Conservation (phyloP, 2,113 vertebrate genomes). For the Oryzias melastigma region DNA sequence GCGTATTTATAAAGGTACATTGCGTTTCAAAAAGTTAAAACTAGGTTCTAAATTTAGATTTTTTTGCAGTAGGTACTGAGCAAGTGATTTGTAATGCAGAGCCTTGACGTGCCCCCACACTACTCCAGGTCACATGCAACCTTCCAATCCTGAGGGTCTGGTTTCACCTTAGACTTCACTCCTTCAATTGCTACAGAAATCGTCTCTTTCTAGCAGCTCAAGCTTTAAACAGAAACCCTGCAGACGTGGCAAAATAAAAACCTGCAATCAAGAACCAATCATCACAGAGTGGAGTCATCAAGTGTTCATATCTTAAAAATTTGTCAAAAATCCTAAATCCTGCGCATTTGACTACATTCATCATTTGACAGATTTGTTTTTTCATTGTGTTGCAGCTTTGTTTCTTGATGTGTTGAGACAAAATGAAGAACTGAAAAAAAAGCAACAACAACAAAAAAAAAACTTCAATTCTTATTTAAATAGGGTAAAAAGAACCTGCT, state of each 20-base stretch:
- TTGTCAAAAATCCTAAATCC: too few relatives aligned
- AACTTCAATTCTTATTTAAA: not conserved
- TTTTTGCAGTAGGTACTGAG: slow-evolving; percentile 13
- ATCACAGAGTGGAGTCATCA: not conserved
- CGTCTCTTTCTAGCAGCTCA: slow-evolving; percentile 11
- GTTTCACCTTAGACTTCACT: slow-evolving; percentile 19
- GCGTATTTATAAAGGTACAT: too few relatives aligned
- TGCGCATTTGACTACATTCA: too few relatives aligned
- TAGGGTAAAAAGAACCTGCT: slow-evolving; percentile 26
- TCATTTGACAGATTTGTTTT: too few relatives aligned
- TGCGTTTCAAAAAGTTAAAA: too few relatives aligned
- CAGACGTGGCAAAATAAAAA: not conserved
- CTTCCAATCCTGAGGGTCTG: slow-evolving; percentile 23
- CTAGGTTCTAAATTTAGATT: too few relatives aligned
- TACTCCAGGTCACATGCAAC: slow-evolving; percentile 44
- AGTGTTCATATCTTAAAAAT: too few relatives aligned
- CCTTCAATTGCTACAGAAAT: slow-evolving; percentile 14
- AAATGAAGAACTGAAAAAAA: too few relatives aligned
- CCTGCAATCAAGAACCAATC: not conserved
- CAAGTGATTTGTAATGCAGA: slow-evolving; percentile 24
- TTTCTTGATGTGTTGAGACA: too few relatives aligned
- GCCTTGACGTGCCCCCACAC: slow-evolving; percentile 23
- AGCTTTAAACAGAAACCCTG: not conserved
- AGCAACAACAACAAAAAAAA: too few relatives aligned
- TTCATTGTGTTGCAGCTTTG: too few relatives aligned